Evolutionary conservation across 2,888 invertebrate genomes (phyloP), one percentile per base, ranked within the genome.

Genomic region (Frankliniella fusca): DNA sequence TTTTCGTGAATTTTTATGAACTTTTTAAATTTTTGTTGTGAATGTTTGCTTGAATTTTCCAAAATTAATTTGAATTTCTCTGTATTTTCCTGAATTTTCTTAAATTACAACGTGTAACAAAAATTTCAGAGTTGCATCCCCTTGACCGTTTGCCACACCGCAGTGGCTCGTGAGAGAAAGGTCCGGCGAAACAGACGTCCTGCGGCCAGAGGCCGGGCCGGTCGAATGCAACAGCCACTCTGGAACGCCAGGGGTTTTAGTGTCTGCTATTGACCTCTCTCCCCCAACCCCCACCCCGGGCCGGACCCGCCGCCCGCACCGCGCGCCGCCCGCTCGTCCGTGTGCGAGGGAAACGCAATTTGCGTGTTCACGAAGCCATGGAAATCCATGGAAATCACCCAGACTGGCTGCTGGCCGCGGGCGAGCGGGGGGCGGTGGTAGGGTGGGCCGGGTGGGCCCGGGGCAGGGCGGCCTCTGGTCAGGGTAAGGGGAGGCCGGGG

Each of bases 351-450:
- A 76, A 76, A 76, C 70, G 23, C 70, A 76, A 76, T 76, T 76
- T 76, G 70, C 70, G 70, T 76, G 70, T 76, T 76, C 70, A 76
- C 70, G 70, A 76, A 76, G 70, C 70, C 70, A 76, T 76, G 70
- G 70, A 76, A 76, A 76, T 76, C 70, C 70, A 76, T 76, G 70
- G 70, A 76, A 76, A 76, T 76, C 70, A 76, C 70, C 70, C 70
- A 76, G 70, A 23, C 23, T 38, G 38, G 38, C 38, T 38, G 38
- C 38, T 38, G 38, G 54, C 18, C 54, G 18, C 15, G 54, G 54
- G 18, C 5, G 54, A 54, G 15, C 54, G 18, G 54, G 15, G 18
- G 5, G 54, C 54, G 0, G 15, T 54, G 12, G 54, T 15, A n/a
- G n/a, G n/a, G n/a, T n/a, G 2, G 54, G 2, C 38, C 3, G 38